Percentiles rank a stretch among this genome's conserved stretches.
These are phyloP conservation scores for Leptopilina boulardi DNA, from an alignment of 1,140 invertebrate species.

Conservation along the genomic window DNA sequence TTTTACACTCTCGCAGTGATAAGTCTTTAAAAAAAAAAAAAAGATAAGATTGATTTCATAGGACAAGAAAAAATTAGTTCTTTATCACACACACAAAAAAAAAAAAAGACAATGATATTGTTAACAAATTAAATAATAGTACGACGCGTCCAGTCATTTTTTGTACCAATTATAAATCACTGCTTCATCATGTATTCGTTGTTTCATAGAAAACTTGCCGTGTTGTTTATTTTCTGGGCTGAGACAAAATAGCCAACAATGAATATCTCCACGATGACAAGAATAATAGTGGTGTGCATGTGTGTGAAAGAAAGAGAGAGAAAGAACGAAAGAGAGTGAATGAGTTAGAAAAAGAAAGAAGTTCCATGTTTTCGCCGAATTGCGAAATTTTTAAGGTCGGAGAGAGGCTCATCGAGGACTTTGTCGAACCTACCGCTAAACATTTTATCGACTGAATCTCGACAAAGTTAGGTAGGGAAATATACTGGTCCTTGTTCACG, in stretches of 20 bases:
- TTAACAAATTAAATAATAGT: conserved; percentile 46
- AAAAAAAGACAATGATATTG: conserved; percentile 49
- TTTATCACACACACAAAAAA: too few relatives aligned
- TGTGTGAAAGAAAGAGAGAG: background rate
- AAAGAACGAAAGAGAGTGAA: background rate
- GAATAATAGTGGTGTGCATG: background rate
- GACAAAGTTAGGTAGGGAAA: conserved; percentile 30
- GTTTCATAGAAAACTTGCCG: conserved; percentile 17
- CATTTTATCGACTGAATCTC: conserved; percentile 32
- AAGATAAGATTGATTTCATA: conserved; percentile 9
- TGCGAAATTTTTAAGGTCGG: conserved; percentile 23
- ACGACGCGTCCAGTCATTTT: conserved; percentile 41
- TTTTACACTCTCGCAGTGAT: background rate
- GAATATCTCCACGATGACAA: conserved; percentile 4
- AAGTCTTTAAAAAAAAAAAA: background rate
- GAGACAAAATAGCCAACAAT: background rate
- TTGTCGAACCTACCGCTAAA: conserved; percentile 6
- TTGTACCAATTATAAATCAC: conserved; percentile 13
- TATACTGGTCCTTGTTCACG: conserved; percentile 19
- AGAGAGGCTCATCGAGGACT: conserved; percentile 30
- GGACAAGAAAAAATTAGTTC: conserved; percentile 50
- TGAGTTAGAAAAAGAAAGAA: background rate
- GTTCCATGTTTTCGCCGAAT: background rate
- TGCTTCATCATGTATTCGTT: conserved; percentile 10
- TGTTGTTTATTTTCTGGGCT: background rate